These are phyloP conservation scores for Falcunculus frontatus DNA, from an alignment of 2,113 vertebrate genomes.

Conservation along the genomic window DNA sequence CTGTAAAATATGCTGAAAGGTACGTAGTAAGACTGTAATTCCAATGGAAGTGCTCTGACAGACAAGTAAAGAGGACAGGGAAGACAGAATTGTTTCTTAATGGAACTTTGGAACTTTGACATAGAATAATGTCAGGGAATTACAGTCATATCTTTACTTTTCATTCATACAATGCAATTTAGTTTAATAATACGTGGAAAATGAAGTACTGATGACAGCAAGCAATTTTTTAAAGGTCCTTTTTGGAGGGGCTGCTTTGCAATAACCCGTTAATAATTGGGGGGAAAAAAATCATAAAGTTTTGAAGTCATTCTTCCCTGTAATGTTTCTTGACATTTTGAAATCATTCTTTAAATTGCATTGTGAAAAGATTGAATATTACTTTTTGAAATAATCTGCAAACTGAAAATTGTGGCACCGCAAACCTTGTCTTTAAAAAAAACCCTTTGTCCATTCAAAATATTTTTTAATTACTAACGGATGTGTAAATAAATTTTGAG, in stretches of 20 bases:
- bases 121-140: not conserved
- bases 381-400: not conserved
- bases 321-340: not conserved
- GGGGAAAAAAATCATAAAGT: not conserved
- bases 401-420: not conserved
- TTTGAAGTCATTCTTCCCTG: not conserved
- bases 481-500: not conserved
- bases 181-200: not conserved
- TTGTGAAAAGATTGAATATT: not conserved
- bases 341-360: not conserved
- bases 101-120: not conserved
- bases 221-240: not conserved
- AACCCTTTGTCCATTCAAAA: not conserved
- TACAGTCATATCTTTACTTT: not conserved
- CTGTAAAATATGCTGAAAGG: not conserved
- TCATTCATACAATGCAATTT: not conserved
- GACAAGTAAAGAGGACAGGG: not conserved
- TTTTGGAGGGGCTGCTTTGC: not conserved
- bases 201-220: not conserved
- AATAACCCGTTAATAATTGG: not conserved
- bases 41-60: not conserved
- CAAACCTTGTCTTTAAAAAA: not conserved
- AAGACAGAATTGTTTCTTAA: not conserved
- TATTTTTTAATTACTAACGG: not conserved
- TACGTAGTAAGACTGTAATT: not conserved